Evolutionary conservation across 1,140 invertebrate genomes (phyloP).

Genomic region (Ceratosolen fusciceps): DNA sequence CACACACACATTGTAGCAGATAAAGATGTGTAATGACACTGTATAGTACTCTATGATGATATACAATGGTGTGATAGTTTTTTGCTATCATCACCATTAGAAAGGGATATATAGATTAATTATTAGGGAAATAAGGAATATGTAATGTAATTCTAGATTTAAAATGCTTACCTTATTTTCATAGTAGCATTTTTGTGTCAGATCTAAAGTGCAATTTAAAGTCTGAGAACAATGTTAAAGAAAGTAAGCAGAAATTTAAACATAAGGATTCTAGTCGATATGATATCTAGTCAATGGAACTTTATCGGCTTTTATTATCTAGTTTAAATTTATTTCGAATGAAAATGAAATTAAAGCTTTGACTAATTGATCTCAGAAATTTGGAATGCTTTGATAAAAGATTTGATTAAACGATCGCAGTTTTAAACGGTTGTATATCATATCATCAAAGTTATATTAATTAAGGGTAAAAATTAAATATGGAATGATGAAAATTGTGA

Average conservation of each 20-base stretch:
- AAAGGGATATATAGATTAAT: slow-evolving; percentile 55
- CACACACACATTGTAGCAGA: slow-evolving; percentile 1
- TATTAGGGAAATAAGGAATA: slow-evolving; percentile 56
- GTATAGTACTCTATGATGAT: slow-evolving; percentile 42
- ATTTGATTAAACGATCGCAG: slow-evolving; percentile 27
- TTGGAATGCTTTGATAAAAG: slow-evolving; percentile 23
- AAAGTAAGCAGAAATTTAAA: slow-evolving; percentile 44
- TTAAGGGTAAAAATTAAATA: slow-evolving; percentile 14
- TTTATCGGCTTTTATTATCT: slow-evolving; percentile 53
- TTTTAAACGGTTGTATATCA: slow-evolving; percentile 23
- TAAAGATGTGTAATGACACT: slow-evolving; percentile 15
- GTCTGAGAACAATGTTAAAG: slow-evolving; percentile 39
- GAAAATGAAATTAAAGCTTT: slow-evolving; percentile 39
- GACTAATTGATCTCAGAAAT: slow-evolving; percentile 38
- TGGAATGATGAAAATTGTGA: background rate
- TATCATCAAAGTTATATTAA: slow-evolving; percentile 22
- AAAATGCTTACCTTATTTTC: slow-evolving; percentile 37
- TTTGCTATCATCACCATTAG: slow-evolving; percentile 52
- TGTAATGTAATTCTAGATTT: slow-evolving; percentile 48
- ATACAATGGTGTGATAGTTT: slow-evolving; percentile 24
- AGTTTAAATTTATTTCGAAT: slow-evolving; percentile 28
- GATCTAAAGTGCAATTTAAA: slow-evolving; percentile 32
- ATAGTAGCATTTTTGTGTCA: slow-evolving; percentile 32
- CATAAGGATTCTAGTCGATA: slow-evolving; percentile 63
- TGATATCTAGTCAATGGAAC: slow-evolving; percentile 63